Percentiles rank a stretch among this genome's conserved stretches.
phyloP scores from a whole-genome alignment of 2,797 vertebrate species.

The Tarsius wallacei region DNA sequence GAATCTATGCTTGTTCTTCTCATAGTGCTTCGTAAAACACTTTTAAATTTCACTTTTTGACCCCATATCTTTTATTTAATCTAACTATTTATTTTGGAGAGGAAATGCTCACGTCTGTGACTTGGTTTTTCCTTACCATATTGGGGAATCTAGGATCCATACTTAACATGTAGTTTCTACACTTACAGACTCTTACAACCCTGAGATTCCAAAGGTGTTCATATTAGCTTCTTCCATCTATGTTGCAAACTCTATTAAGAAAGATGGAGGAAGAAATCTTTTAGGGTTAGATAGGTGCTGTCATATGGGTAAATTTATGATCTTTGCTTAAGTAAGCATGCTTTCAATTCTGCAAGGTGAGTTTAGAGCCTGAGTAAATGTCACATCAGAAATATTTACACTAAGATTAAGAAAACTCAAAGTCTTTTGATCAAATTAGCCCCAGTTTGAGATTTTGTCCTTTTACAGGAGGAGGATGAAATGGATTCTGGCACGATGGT shows the following conservation, averaged over 20 bases:
- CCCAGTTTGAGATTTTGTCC: background rate
- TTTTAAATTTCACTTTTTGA: background rate
- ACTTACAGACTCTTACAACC: background rate
- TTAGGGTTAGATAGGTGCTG: background rate
- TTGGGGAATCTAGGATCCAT: background rate
- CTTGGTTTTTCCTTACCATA: background rate
- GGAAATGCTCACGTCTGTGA: background rate
- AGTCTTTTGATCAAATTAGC: background rate
- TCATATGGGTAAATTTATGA: background rate
- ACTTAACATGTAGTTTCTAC: background rate
- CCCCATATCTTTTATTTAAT: background rate
- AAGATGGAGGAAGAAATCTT: background rate
- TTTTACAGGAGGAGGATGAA: slow-evolving; percentile 96
- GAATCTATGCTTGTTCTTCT: background rate
- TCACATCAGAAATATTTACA: slow-evolving; percentile 28
- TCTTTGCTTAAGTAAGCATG: slow-evolving; percentile 17
- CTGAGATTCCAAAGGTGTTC: background rate
- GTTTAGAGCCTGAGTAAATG: background rate
- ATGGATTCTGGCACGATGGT: slow-evolving; percentile 97
- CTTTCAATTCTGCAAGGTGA: background rate
- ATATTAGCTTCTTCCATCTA: background rate
- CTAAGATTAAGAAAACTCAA: background rate
- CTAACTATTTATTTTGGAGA: slow-evolving; percentile 4
- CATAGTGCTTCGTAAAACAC: background rate
- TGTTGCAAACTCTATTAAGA: background rate